phyloP scores from a whole-genome alignment of 2,888 invertebrate species.

The Noctua pronuba region DNA sequence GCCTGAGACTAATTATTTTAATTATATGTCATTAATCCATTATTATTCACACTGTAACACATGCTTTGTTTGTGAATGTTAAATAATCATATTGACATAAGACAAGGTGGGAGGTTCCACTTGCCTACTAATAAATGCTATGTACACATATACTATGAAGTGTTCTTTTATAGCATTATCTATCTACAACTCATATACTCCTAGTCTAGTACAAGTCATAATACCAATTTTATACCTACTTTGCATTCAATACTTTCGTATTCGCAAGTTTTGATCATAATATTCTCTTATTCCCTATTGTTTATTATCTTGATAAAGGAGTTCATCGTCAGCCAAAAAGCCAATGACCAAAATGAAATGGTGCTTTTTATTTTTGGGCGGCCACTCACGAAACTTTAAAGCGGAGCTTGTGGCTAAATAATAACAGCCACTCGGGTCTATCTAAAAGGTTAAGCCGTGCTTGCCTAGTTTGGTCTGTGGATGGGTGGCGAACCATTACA shows the following conservation, averaged over 20 bases:
- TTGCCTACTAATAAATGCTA: background rate
- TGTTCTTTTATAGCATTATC: background rate
- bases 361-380: background rate
- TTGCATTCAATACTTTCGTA: background rate
- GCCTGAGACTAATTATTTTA: slow-evolving; percentile 42
- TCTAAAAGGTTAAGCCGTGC: too few species aligned
- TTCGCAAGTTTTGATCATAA: background rate
- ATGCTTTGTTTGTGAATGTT: slow-evolving; percentile 19
- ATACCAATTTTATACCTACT: background rate
- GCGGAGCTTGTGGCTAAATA: too few species aligned
- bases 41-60: slow-evolving; percentile 26
- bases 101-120: slow-evolving; percentile 10
- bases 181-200: background rate
- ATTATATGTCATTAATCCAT: slow-evolving; percentile 19
- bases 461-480: too few species aligned
- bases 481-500: too few species aligned
- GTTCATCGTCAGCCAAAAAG: background rate
- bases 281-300: background rate
- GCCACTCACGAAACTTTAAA: background rate
- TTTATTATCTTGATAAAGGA: background rate
- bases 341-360: background rate
- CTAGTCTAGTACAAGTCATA: background rate
- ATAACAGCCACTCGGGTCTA: too few species aligned
- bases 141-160: background rate
- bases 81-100: slow-evolving; percentile 14